Percentiles rank a stretch among this genome's conserved stretches.
Evolutionary conservation across 2,113 vertebrate species (phyloP).

Genomic region (Pantherophis guttatus): DNA sequence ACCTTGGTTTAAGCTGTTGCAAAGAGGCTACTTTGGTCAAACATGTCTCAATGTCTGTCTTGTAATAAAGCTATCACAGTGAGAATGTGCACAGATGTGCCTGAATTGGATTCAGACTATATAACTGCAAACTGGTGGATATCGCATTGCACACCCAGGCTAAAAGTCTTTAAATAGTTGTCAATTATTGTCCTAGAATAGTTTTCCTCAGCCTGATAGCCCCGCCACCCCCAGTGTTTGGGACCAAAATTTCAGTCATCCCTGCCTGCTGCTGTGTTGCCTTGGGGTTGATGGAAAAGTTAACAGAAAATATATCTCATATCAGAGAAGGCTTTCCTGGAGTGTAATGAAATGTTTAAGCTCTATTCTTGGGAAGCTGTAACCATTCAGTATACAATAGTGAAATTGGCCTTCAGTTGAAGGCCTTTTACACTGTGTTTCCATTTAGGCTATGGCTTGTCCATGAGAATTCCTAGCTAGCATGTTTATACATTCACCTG

Average conservation of each 20-base stretch:
- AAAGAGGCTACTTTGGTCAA: conserved; percentile 48
- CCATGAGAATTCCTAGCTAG: not conserved
- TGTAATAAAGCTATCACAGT: conserved; percentile 72
- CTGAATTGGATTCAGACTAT: conserved; percentile 15
- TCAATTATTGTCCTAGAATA: not conserved
- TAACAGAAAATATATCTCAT: not conserved
- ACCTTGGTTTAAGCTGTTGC: conserved; percentile 54
- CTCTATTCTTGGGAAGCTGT: not conserved
- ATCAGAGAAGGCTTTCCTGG: not conserved
- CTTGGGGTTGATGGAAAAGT: not conserved
- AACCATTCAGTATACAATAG: not conserved
- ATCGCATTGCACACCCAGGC: conserved; percentile 11
- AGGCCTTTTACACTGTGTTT: not conserved
- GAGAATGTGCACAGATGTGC: conserved; percentile 56
- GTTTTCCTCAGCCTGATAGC: not conserved
- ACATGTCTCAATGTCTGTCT: conserved; percentile 67
- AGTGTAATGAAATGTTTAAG: not conserved
- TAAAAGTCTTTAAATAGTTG: not conserved
- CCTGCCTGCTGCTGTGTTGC: not conserved
- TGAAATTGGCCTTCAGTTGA: not conserved
- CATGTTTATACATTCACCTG: not conserved
- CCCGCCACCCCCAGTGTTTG: not conserved
- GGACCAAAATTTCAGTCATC: not conserved
- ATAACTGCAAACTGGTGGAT: not conserved
- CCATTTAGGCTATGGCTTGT: not conserved